These are phyloP conservation scores for Lophius americanus DNA, from an alignment of 2,797 vertebrate species.

Conservation along the genomic window DNA sequence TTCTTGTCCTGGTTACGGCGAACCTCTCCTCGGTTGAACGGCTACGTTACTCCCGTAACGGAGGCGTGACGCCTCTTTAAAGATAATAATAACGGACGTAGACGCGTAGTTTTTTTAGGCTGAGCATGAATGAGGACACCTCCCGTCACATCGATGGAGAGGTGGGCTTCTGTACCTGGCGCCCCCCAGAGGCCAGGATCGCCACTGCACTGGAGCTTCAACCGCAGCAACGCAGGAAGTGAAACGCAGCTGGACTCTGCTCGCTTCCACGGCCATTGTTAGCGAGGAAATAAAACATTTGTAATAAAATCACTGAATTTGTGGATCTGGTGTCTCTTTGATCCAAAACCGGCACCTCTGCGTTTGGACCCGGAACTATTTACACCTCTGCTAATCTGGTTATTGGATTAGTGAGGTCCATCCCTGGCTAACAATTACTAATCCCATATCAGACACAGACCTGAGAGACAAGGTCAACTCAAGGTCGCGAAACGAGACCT, in stretches of 20 bases:
- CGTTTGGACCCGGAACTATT: conserved; percentile 14
- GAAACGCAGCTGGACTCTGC: conserved; percentile 39
- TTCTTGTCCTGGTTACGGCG: too few relatives aligned
- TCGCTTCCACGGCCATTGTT: conserved; percentile 65
- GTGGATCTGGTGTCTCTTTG: conserved; percentile 12
- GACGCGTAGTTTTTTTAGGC: too few relatives aligned
- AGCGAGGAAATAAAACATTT: conserved; percentile 59
- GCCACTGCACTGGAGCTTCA: conserved; percentile 26
- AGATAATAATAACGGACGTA: too few relatives aligned
- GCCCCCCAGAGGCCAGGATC: too few relatives aligned
- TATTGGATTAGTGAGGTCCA: conserved; percentile 53
- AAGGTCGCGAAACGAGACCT: conserved; percentile 28
- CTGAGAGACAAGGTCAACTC: conserved; percentile 28
- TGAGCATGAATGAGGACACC: too few relatives aligned
- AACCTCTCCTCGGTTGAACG: too few relatives aligned
- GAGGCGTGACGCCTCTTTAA: too few relatives aligned
- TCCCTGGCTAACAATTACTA: conserved; percentile 51
- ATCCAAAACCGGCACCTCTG: too few relatives aligned
- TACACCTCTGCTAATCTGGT: conserved; percentile 43
- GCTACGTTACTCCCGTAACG: too few relatives aligned
- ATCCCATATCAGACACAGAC: conserved; percentile 60
- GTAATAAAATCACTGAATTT: conserved; percentile 62
- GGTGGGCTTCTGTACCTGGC: too few relatives aligned
- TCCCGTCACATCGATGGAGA: too few relatives aligned
- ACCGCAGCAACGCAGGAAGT: conserved; percentile 43